Evolutionary conservation across 35 echinoderm and acorn worm species (phyloP).

Genomic region (Diadema setosum): DNA sequence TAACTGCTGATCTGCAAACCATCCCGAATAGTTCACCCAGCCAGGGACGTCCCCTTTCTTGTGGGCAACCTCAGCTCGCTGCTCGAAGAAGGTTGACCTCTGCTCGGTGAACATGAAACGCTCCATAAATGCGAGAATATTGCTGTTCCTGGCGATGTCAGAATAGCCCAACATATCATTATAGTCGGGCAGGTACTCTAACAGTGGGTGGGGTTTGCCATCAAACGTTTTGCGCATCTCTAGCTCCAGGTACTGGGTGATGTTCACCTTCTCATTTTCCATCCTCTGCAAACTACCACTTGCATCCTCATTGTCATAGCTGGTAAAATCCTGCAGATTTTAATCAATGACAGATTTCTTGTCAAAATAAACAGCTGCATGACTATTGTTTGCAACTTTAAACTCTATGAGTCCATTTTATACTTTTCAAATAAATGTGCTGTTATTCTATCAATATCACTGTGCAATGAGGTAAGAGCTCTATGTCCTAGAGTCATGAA

Average conservation of each 20-base stretch:
- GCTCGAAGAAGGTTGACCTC: background rate
- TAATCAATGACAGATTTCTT: no score
- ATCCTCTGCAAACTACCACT: background rate
- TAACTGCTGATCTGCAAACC: background rate
- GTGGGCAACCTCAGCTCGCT: background rate
- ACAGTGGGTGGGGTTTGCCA: background rate
- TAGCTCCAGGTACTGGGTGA: conserved; percentile 4
- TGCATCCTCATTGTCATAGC: background rate
- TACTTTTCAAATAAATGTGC: no score
- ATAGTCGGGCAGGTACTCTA: background rate
- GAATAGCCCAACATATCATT: background rate
- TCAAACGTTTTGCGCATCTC: background rate
- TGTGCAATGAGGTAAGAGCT: no score
- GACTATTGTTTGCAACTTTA: no score
- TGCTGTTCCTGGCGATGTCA: background rate
- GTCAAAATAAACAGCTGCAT: no score
- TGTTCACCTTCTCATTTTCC: background rate
- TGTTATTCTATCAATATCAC: no score
- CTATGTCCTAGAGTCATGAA: no score
- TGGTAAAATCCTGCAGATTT: background rate
- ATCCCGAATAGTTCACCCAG: background rate
- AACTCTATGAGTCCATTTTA: no score
- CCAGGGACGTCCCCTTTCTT: background rate
- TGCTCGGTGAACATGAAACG: background rate
- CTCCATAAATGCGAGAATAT: background rate